Percentiles rank a stretch among this genome's conserved stretches.
phyloP scores from a whole-genome alignment of 2,888 invertebrate genomes.

The Brachypalpus laphriformis region DNA sequence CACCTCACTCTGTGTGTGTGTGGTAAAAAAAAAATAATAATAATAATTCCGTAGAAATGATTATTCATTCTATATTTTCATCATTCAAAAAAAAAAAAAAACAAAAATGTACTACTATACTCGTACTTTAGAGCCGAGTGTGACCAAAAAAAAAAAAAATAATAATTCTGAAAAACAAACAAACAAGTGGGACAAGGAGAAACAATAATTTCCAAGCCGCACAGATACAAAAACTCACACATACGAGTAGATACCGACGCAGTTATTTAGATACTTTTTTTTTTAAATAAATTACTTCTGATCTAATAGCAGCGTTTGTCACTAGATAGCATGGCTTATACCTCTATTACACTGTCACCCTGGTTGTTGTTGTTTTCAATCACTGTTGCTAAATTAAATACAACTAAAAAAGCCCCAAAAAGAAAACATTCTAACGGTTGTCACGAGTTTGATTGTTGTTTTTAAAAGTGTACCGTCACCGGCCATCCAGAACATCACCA shows the following conservation, averaged over 20 bases:
- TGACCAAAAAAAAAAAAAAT: conserved; percentile 35
- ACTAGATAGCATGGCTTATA: conserved; percentile 24
- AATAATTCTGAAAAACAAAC: conserved; percentile 53
- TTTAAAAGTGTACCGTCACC: conserved; percentile 46
- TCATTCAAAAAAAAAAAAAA: conserved; percentile 44
- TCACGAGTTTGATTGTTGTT: conserved; percentile 56
- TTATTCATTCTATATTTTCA: conserved; percentile 68
- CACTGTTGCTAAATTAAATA: conserved; percentile 35
- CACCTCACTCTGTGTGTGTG: conserved; percentile 36
- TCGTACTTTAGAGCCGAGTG: too few relatives aligned
- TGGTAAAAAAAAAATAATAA: too few relatives aligned
- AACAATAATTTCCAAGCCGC: conserved; percentile 39
- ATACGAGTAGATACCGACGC: not conserved
- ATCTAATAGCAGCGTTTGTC: conserved; percentile 49
- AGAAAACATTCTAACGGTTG: conserved; percentile 55
- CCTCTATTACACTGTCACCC: not conserved
- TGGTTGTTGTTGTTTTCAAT: not conserved
- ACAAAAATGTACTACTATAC: conserved; percentile 49
- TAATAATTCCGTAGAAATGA: conserved; percentile 53
- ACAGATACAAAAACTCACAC: not conserved
- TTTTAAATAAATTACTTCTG: conserved; percentile 51
- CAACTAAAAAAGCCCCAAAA: conserved; percentile 5
- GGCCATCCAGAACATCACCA: conserved; percentile 14
- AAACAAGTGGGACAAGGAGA: conserved; percentile 72
- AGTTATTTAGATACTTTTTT: conserved; percentile 5